Base-by-base conservation (phyloP, 2,113 vertebrate genomes). In the Montifringilla adamsi region DNA sequence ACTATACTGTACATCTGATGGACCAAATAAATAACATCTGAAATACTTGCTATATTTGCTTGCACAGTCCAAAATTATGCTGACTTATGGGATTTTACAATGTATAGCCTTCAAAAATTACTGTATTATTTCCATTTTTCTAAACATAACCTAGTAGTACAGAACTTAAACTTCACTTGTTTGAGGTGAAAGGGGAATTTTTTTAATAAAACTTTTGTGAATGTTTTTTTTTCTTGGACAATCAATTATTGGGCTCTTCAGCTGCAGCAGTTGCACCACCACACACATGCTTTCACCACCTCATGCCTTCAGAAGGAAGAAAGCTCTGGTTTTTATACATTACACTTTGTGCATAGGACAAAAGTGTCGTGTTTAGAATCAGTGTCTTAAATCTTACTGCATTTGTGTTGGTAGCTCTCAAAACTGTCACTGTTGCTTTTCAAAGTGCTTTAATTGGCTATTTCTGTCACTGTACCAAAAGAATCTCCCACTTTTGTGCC, bases 21-120 rank as follows among this genome's bases (percentile, higher is more conserved):
- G 98, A 98, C 98, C 98, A 98, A 98, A 98, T 98, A 98, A 98
- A 98, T 96, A 95, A 95, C 95, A 97, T 97, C 97, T 97, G 94
- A 96, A 96, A 93, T 96, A 90, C 97, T 98, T 98, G 97, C 97
- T 97, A 96, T 69, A 97, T 90, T 66, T 89, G 96, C 90, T 96
- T 96, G 96, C 92, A 95, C 87, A 91, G 92, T 95, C 94, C 86
- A 81, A 64, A 50, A 96, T 92, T 91, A 95, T 96, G 96, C 86
- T 94, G 92, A 92, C n/a, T 84, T 87, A 75, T 2, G 75, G 88
- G 86, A 87, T 95, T 95, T 79, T 94, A 84, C 59, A 56, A 76
- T 95, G 58, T 90, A 95, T 95, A 69, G 95, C 93, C 96, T 87
- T 89, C 91, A 69, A 78, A 95, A 90, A 88, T 89, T 89, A 94